These are phyloP conservation scores for Trichechus manatus DNA, from an alignment of 2,113 vertebrate species.

Conservation along the genomic window DNA sequence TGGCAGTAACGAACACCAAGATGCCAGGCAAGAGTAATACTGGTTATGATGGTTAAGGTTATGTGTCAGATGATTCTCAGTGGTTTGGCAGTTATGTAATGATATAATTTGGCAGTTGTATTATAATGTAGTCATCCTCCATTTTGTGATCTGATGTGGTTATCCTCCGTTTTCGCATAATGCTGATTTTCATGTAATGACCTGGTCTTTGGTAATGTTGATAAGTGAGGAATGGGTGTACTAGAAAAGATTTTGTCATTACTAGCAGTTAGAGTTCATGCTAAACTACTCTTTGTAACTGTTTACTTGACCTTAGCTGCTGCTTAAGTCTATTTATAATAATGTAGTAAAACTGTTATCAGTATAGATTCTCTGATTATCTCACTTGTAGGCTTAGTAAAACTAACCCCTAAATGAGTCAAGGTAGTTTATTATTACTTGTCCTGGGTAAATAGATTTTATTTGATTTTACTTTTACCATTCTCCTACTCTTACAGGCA, in stretches of 20 bases:
- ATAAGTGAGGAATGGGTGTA: not conserved
- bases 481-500: slow-evolving; percentile 87
- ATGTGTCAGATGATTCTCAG: no score
- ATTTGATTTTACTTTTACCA: not conserved
- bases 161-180: no score
- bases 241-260: not conserved
- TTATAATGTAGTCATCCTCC: no score
- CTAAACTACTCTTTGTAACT: not conserved
- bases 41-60: no score
- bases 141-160: no score
- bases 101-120: no score
- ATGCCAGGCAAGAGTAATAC: no score
- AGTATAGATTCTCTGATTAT: not conserved
- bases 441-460: not conserved
- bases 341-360: slow-evolving; percentile 47
- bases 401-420: not conserved
- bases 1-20: no score
- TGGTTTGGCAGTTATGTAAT: no score
- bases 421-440: not conserved
- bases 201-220: no score
- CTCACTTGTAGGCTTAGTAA: not conserved
- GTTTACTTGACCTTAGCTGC: not conserved
- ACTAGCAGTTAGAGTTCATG: slow-evolving; percentile 19
- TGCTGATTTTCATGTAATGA: no score
- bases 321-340: not conserved